Evolutionary conservation across 2,888 invertebrate genomes (phyloP), one percentile per base, ranked within the genome.

Genomic region (Serripes groenlandicus): DNA sequence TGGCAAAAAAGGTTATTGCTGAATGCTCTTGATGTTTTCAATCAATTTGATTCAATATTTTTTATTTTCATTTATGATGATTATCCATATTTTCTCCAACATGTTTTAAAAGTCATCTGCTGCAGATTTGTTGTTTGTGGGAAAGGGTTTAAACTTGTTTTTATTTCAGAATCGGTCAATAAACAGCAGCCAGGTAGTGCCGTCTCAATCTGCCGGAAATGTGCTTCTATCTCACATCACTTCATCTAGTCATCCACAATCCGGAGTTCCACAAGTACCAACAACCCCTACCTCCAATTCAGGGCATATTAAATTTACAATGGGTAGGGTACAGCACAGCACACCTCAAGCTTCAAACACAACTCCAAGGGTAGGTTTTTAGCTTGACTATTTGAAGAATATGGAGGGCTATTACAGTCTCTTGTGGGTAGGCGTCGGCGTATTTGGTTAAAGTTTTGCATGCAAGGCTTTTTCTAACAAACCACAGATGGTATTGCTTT

Each of bases 321-420:
- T 66, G 35, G 32, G 30, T 26, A 23, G 15, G 11, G 66, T 64
- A 3, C 78, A 80, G 42, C 74, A 85, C 7, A 73, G 72, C 26
- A 87, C 87, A 23, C 84, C 89, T 30, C 84, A 87, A 32, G 88
- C 52, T 3, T 49, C 70, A 28, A 54, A 30, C 34, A 49, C 70
- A 21, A 54, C 70, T 21, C 49, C 28, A 52, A 70, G 32, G 70
- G 70, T 70, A 54, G 21, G 52, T 52, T 30, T 60, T 49, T 49
- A 15, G 15, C 21, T 49, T 49, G 2, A 1, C 21, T 49, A 21
- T 5, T n/a, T n/a, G n/a, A n/a, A n/a, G n/a, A n/a, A n/a, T n/a
- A n/a, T n/a, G n/a, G n/a, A n/a, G n/a, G n/a, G n/a, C n/a, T n/a
- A n/a, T n/a, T n/a, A n/a, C n/a, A n/a, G n/a, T n/a, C n/a, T n/a